These are phyloP conservation scores for Echinops telfairi DNA, from an alignment of 2,113 vertebrate genomes.

Conservation along the genomic window DNA sequence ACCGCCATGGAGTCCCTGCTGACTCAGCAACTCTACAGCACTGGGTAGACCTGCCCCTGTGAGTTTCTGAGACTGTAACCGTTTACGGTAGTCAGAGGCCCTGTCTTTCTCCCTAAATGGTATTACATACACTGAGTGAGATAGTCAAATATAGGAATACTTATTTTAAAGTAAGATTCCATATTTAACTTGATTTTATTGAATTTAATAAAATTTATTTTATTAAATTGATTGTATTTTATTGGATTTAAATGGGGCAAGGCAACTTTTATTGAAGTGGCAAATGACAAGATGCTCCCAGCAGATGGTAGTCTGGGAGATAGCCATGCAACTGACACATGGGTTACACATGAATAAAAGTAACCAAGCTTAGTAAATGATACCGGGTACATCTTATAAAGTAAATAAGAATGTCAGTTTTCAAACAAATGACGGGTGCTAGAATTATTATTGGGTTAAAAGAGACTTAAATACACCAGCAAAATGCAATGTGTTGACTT, in stretches of 20 bases:
- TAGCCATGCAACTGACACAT: neutral
- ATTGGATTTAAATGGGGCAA: neutral
- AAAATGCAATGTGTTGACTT: neutral
- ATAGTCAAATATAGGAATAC: neutral
- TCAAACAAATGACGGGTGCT: constrained; percentile 29
- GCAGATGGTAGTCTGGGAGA: neutral
- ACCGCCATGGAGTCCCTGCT: neutral
- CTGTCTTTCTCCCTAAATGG: neutral
- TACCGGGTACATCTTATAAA: neutral
- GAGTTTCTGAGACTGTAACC: no score
- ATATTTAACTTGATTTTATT: constrained; percentile 23
- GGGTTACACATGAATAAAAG: neutral
- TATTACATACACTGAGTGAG: neutral
- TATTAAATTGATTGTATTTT: constrained; percentile 10
- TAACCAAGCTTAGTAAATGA: neutral
- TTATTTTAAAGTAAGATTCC: constrained; percentile 35
- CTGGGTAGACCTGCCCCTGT: no score
- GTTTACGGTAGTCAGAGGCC: no score
- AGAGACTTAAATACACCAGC: neutral
- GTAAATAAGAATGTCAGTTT: neutral
- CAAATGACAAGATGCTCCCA: neutral
- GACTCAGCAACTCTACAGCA: neutral
- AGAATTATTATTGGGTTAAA: neutral
- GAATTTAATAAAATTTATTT: neutral
- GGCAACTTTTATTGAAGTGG: constrained; percentile 21